Conservation (phyloP, 2,797 vertebrate species). For the Alectoris magna region DNA sequence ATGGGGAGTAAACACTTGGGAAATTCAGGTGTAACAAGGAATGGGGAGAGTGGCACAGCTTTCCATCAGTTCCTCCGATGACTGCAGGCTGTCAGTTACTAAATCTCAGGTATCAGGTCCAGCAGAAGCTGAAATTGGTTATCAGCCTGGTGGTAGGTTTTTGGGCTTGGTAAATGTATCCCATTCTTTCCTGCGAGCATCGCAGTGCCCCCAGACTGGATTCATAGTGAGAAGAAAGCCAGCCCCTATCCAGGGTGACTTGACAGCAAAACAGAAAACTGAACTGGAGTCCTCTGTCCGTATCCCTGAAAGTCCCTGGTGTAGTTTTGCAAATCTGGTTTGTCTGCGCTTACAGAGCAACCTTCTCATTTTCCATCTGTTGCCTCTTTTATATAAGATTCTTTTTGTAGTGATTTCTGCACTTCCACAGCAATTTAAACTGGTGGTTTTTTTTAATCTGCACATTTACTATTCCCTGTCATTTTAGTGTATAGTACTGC, state of each 20-base stretch:
- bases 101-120: background rate
- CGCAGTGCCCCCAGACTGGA: background rate
- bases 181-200: background rate
- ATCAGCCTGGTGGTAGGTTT: background rate
- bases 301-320: background rate
- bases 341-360: background rate
- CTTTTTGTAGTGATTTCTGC: background rate
- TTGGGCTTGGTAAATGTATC: background rate
- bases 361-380: background rate
- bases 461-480: background rate
- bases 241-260: background rate
- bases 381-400: background rate
- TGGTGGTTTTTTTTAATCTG: background rate
- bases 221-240: background rate
- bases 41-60: background rate
- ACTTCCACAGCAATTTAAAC: background rate
- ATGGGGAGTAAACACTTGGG: background rate
- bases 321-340: background rate
- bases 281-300: background rate
- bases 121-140: background rate
- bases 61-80: too few species aligned
- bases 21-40: too few species aligned
- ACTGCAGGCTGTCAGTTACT: background rate
- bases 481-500: background rate
- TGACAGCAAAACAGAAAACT: background rate